phyloP scores from a whole-genome alignment of 2,888 invertebrate species.

The Xestia xanthographa region DNA sequence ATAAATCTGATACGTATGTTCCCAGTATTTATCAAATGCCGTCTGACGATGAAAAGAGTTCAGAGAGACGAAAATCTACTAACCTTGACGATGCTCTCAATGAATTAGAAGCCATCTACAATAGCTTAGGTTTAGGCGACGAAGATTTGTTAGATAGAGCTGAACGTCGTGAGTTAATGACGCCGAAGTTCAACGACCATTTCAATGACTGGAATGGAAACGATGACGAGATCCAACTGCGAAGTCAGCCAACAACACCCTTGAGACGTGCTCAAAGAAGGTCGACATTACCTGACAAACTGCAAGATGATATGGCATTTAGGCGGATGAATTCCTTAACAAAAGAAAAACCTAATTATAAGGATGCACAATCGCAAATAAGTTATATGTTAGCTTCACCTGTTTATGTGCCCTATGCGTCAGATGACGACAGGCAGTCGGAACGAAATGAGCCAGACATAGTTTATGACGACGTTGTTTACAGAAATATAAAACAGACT shows the following conservation, averaged over 20 bases:
- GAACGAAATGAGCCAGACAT: conserved; percentile 95
- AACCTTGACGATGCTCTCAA: conserved; percentile 97
- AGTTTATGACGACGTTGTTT: conserved; percentile 95
- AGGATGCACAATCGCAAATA: conserved; percentile 86
- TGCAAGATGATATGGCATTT: conserved; percentile 95
- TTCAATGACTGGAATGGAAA: conserved; percentile 90
- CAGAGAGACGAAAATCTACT: conserved; percentile 92
- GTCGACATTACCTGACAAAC: conserved; percentile 91
- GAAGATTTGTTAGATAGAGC: conserved; percentile 95
- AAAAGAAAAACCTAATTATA: conserved; percentile 87
- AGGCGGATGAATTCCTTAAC: conserved; percentile 92
- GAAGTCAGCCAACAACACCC: conserved; percentile 88
- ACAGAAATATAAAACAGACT: conserved; percentile 94
- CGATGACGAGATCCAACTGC: conserved; percentile 85
- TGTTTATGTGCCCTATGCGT: conserved; percentile 89
- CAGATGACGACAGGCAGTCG: conserved; percentile 88
- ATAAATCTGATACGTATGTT: conserved; percentile 87
- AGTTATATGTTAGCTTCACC: conserved; percentile 94
- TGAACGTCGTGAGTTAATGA: conserved; percentile 93
- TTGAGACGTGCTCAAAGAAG: conserved; percentile 82
- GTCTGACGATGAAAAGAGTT: conserved; percentile 87
- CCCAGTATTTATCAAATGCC: conserved; percentile 82
- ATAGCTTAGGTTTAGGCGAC: conserved; percentile 95
- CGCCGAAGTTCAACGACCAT: conserved; percentile 86
- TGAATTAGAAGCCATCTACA: conserved; percentile 97